Conservation (phyloP, 2,888 invertebrate species). For the Brachypalpus laphriformis region DNA sequence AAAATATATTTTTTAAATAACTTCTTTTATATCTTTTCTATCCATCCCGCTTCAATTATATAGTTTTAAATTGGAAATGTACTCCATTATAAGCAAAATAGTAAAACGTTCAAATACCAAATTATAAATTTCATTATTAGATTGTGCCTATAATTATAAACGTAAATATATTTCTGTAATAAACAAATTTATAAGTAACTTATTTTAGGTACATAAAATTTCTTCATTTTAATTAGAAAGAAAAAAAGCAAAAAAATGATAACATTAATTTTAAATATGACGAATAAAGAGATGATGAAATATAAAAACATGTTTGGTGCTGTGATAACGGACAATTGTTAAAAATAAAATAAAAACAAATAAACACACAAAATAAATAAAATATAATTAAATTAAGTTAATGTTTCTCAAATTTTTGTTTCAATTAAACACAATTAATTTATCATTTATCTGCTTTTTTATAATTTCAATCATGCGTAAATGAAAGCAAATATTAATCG, state of each 20-base stretch:
- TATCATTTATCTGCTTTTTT: slow-evolving; percentile 52
- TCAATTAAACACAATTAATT: slow-evolving; percentile 24
- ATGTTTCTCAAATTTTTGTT: slow-evolving; percentile 36
- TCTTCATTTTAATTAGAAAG: slow-evolving; percentile 42
- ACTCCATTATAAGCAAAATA: slow-evolving; percentile 59
- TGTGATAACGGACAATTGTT: slow-evolving; percentile 77
- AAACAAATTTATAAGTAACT: slow-evolving; percentile 54
- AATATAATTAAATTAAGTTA: slow-evolving; percentile 54
- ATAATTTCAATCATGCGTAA: slow-evolving; percentile 66
- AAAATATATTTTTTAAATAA: too few relatives aligned
- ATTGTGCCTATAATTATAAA: slow-evolving; percentile 70
- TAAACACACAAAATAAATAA: slow-evolving; percentile 32
- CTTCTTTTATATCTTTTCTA: background rate
- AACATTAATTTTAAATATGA: slow-evolving; percentile 60
- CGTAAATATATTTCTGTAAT: slow-evolving; percentile 68
- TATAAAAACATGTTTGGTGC: slow-evolving; percentile 76
- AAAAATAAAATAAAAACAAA: slow-evolving; percentile 60
- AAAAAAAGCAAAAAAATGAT: slow-evolving; percentile 45
- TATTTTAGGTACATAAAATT: slow-evolving; percentile 48
- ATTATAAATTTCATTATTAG: slow-evolving; percentile 70
- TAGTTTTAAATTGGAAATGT: slow-evolving; percentile 68
- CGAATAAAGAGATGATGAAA: slow-evolving; percentile 60
- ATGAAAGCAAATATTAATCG: slow-evolving; percentile 68
- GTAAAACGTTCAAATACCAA: slow-evolving; percentile 65
- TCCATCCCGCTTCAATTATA: background rate